Base-by-base conservation (phyloP, 1,140 invertebrate genomes). In the Nymphalis io region DNA sequence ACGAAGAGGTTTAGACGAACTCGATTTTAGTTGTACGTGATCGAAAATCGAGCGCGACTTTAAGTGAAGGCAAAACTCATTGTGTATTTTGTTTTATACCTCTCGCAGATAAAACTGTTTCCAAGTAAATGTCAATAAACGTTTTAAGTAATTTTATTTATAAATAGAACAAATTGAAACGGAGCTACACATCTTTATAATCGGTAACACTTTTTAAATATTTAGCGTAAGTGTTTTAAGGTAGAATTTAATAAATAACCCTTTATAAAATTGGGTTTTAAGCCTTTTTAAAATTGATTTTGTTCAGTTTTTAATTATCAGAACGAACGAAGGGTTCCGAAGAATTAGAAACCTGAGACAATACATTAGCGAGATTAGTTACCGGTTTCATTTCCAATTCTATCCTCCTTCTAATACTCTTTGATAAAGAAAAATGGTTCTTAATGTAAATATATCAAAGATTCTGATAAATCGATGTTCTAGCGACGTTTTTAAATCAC, bases 1-100 rank as follows among this genome's bases (percentile, higher is more conserved):
- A 51, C 59, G 61, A 61, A 70, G 61, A 42, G 62, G 58, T 66
- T 73, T 73, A 72, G 60, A 53, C 21, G 63, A 61, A 62, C 58
- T 68, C 65, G 71, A 73, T 64, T 63, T 73, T 68, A 73, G 53
- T 57, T 63, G 53, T 59, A 68, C 71, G 66, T 68, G 71, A 73
- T 73, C 60, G 42, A 68, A 68, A 73, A 68, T 68, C n/a, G 55
- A 66, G 39, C 33, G n/a, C 53, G 15, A 38, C 60, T 63, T 51
- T 70, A 20, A 63, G 60, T 59, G 40, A 63, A 39, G 39, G 68
- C 53, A 57, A n/a, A n/a, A 62, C 40, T 70, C 44, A 38, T 40
- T 61, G 48, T 59, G 11, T 59, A 57, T 48, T 70, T 60, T 60
- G 40, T 57, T 74, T 68, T 68, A 53, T 63, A 40, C 21, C 27